Conservation (phyloP, 2,888 invertebrate species). For the Drosophila villosipedis region DNA sequence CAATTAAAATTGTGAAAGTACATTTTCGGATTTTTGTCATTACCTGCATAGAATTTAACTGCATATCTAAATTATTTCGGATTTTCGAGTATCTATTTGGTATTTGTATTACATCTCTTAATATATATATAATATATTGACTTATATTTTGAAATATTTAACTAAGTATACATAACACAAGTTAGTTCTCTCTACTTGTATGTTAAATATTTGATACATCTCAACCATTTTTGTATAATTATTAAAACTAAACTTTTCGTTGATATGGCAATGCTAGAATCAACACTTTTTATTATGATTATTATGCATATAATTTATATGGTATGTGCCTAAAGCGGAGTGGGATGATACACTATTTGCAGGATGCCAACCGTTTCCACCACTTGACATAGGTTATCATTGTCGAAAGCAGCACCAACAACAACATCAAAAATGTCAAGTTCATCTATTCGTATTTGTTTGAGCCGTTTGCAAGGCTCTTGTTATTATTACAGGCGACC, state of each 20-base stretch:
- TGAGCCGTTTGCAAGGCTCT: conserved; percentile 32
- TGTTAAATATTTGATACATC: not conserved
- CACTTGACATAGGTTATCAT: conserved; percentile 15
- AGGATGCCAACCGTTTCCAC: not conserved
- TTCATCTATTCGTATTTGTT: conserved; percentile 38
- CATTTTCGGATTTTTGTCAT: not conserved
- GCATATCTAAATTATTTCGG: not conserved
- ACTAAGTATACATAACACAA: not conserved
- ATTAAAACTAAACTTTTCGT: not conserved
- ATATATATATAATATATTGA: not conserved
- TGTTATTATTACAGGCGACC: conserved; percentile 58
- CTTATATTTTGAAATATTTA: not conserved
- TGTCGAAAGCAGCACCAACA: conserved; percentile 6
- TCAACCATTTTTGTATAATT: not conserved
- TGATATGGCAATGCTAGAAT: not conserved
- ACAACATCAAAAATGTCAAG: conserved; percentile 26
- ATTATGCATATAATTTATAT: not conserved
- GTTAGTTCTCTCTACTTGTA: not conserved
- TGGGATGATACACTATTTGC: not conserved
- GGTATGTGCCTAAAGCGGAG: conserved; percentile 31
- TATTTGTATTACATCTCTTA: not conserved
- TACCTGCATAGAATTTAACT: not conserved
- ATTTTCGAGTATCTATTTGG: not conserved
- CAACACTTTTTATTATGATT: not conserved
- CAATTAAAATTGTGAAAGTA: not conserved